Evolutionary conservation across 2,888 invertebrate genomes (phyloP).

Genomic region (Aricia artaxerxes): DNA sequence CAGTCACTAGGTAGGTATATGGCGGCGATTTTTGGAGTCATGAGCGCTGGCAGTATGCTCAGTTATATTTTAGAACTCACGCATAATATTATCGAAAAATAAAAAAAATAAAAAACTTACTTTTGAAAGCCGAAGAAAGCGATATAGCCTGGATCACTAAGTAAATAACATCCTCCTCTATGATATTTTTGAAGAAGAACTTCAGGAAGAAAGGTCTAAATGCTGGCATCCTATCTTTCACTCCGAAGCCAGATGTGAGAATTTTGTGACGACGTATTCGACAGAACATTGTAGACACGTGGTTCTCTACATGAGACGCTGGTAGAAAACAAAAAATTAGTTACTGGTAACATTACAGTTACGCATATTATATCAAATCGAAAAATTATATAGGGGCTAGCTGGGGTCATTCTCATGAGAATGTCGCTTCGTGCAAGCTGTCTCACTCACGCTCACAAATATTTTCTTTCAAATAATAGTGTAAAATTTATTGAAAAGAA

Average conservation of each 20-base stretch:
- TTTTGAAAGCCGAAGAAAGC: conserved; percentile 87
- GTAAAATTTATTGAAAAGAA: no score
- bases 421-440: no score
- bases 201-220: conserved; percentile 88
- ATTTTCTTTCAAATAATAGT: no score
- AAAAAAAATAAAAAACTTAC: conserved; percentile 69
- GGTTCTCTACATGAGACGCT: conserved; percentile 44
- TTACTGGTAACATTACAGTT: no score
- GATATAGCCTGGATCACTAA: conserved; percentile 87
- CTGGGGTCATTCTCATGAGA: no score
- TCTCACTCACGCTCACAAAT: no score
- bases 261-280: conserved; percentile 84
- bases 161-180: conserved; percentile 77
- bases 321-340: conserved; percentile 29
- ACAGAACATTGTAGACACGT: conserved; percentile 59
- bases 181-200: conserved; percentile 84
- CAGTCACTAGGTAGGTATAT: no score
- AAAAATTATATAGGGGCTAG: no score
- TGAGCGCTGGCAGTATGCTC: no score
- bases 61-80: no score
- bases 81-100: not conserved
- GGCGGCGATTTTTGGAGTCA: no score
- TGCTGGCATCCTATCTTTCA: conserved; percentile 79
- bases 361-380: no score
- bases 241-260: conserved; percentile 80